phyloP scores from a whole-genome alignment of 2,888 invertebrate genomes.

The Spicauda simplicius region DNA sequence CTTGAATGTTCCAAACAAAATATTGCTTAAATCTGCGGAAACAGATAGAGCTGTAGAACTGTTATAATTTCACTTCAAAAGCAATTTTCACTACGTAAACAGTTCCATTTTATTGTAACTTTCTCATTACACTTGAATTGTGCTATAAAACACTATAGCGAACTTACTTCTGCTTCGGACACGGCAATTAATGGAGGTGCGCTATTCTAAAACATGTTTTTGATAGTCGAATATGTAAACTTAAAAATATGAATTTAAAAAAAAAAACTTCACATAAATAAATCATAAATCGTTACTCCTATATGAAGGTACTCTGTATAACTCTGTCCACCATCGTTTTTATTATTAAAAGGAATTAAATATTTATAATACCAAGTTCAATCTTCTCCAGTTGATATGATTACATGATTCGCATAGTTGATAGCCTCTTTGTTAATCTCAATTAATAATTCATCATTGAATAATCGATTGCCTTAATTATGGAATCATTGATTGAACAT shows the following conservation, averaged over 20 bases:
- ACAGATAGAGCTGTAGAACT: slow-evolving; percentile 50
- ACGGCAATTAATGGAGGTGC: slow-evolving; percentile 25
- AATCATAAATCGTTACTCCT: too few species aligned
- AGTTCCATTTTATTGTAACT: slow-evolving; percentile 36
- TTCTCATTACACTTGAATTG: slow-evolving; percentile 23
- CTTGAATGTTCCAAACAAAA: slow-evolving; percentile 41
- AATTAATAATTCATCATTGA: not conserved
- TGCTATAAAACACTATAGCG: slow-evolving; percentile 30
- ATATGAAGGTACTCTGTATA: too few species aligned
- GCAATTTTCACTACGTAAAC: slow-evolving; percentile 45
- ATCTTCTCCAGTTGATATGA: too few species aligned
- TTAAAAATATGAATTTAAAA: too few species aligned
- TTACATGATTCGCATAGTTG: too few species aligned
- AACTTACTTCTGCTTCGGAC: slow-evolving; percentile 6
- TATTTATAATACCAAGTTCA: too few species aligned
- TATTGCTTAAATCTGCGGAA: slow-evolving; percentile 50
- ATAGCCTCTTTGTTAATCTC: too few species aligned
- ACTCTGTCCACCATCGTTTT: too few species aligned
- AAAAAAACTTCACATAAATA: too few species aligned
- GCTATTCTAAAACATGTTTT: not conserved
- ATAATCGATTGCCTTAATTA: not conserved
- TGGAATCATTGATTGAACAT: slow-evolving; percentile 1
- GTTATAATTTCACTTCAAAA: slow-evolving; percentile 55
- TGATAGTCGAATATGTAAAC: not conserved
- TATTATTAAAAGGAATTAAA: too few species aligned